Percentiles rank a stretch among this genome's conserved stretches.
Conservation (phyloP, 2,113 vertebrate species). For the Oryzias celebensis region DNA sequence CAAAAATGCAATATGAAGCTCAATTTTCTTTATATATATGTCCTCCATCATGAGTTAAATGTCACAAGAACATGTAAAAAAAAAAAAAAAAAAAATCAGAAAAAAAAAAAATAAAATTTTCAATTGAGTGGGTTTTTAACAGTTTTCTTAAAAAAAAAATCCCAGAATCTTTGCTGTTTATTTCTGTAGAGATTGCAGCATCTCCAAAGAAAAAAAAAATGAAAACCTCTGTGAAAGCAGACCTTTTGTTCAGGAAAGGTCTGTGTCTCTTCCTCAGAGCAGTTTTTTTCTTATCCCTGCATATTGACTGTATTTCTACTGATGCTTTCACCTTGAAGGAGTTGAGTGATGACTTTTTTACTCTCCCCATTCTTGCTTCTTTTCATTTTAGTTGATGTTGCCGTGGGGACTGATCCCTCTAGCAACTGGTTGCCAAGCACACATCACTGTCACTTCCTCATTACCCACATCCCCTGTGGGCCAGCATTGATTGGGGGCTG, state of each 20-base stretch:
- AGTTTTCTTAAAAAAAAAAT: not conserved
- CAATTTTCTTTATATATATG: too few species aligned
- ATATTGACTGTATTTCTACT: slow-evolving; percentile 22
- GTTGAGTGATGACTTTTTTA: slow-evolving; percentile 30
- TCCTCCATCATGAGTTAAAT: too few species aligned
- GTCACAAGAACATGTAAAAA: too few species aligned
- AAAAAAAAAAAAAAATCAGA: too few species aligned
- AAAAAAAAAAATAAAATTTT: too few species aligned
- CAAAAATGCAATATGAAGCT: too few species aligned
- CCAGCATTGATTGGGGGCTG: slow-evolving; percentile 50
- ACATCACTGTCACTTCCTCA: slow-evolving; percentile 77
- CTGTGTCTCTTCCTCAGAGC: slow-evolving; percentile 1
- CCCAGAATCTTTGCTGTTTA: not conserved
- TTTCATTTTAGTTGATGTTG: slow-evolving; percentile 69
- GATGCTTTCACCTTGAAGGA: slow-evolving; percentile 47
- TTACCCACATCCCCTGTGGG: slow-evolving; percentile 71
- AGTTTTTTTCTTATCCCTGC: slow-evolving; percentile 24
- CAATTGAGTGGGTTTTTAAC: too few species aligned
- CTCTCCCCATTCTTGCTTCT: slow-evolving; percentile 35
- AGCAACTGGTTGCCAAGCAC: slow-evolving; percentile 75
- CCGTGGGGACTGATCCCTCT: slow-evolving; percentile 60
- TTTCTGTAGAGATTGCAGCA: not conserved
- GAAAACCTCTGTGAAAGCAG: not conserved
- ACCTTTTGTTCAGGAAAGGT: slow-evolving; percentile 9
- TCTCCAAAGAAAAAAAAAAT: not conserved